Conservation (phyloP, 1,140 invertebrate genomes). For the Drosophila insularis region DNA sequence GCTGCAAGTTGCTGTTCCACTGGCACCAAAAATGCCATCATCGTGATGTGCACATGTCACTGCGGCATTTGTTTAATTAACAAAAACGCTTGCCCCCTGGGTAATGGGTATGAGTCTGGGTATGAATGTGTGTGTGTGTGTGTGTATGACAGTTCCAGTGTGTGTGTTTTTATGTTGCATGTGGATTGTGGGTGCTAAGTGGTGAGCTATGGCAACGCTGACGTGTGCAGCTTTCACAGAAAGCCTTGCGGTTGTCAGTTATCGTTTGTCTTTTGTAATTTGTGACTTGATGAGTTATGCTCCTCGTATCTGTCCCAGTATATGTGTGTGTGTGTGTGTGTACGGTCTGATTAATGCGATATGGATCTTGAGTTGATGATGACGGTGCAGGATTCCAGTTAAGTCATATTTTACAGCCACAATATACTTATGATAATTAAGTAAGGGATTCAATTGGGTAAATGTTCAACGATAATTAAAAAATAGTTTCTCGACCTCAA, state of each 20-base stretch:
- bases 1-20: constrained; percentile 23
- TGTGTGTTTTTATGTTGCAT: constrained; percentile 26
- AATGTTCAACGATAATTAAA: too few relatives aligned
- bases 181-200: constrained; percentile 73
- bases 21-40: constrained; percentile 65
- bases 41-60: constrained; percentile 78
- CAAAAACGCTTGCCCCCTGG: constrained; percentile 56
- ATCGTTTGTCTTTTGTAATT: constrained; percentile 80
- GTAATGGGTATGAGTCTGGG: not conserved
- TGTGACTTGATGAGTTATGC: constrained; percentile 77
- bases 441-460: too few relatives aligned
- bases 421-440: not conserved
- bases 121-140: not conserved
- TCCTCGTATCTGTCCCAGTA: constrained; percentile 37
- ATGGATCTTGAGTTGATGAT: constrained; percentile 48
- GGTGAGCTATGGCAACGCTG: constrained; percentile 39
- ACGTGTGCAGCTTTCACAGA: constrained; percentile 32
- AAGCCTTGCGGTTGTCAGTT: constrained; percentile 69
- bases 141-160: not conserved
- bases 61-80: constrained; percentile 81
- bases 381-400: not conserved
- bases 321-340: constrained; percentile 16
- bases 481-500: too few relatives aligned
- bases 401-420: not conserved
- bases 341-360: constrained; percentile 68